Evolutionary conservation across 23 tunicate genomes (phyloP).

Genomic region (Halocynthia roretzi): DNA sequence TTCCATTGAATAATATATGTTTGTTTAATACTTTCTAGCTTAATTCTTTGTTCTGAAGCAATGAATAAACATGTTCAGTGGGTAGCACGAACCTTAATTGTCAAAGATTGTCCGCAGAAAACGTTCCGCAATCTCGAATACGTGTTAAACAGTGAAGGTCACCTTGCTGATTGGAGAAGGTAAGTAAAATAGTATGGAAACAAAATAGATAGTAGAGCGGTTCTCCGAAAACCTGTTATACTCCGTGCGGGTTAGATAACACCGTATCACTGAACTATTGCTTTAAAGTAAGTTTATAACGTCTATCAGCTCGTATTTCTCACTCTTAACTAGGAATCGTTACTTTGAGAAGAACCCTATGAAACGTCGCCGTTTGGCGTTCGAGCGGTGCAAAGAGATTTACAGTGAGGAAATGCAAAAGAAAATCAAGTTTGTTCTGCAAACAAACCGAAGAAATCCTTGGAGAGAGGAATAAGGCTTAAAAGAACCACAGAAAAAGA

Average conservation of each 20-base stretch:
- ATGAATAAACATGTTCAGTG: constrained; percentile 49
- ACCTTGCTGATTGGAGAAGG: constrained; percentile 24
- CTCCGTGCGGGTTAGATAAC: too few species aligned
- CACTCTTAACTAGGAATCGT: constrained; percentile 30
- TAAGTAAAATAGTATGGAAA: not conserved
- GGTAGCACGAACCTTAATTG: constrained; percentile 43
- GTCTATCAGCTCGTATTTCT: not conserved
- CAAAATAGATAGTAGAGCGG: too few species aligned
- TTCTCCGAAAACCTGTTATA: too few species aligned
- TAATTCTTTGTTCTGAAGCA: not conserved
- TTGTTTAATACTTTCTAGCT: not conserved
- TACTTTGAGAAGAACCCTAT: constrained; percentile 75
- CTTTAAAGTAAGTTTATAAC: too few species aligned
- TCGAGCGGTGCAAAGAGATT: constrained; percentile 42
- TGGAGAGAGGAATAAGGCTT: constrained; percentile 38
- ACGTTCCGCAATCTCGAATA: not conserved
- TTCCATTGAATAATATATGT: too few species aligned
- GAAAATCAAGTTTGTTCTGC: constrained; percentile 51
- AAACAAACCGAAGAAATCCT: constrained; percentile 40
- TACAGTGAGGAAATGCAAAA: constrained; percentile 52
- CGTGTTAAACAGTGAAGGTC: constrained; percentile 6
- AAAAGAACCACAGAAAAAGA: too few species aligned
- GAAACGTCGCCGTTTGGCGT: constrained; percentile 60
- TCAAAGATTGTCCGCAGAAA: constrained; percentile 7
- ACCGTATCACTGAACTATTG: too few species aligned